Evolutionary conservation across 2,888 invertebrate genomes (phyloP).

Genomic region (Hedya salicella): DNA sequence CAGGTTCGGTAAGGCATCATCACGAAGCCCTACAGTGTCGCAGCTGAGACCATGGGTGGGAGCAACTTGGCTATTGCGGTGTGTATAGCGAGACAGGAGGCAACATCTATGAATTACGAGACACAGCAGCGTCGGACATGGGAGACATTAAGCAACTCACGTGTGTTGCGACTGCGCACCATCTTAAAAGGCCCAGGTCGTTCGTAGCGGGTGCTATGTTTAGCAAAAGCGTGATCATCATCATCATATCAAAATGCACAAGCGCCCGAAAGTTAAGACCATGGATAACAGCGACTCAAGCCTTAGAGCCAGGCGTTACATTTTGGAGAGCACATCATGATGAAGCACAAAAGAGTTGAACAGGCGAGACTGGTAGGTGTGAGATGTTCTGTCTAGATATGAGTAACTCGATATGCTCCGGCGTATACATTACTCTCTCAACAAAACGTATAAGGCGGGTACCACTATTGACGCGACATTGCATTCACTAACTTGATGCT

Average conservation of each 20-base stretch:
- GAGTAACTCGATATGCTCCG: too few species aligned
- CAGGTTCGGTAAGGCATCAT: constrained; percentile 93
- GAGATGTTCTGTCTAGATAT: too few species aligned
- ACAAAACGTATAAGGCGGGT: too few species aligned
- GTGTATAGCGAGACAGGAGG: constrained; percentile 97
- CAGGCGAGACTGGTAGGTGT: constrained; percentile 85
- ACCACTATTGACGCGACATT: neutral
- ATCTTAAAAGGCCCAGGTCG: constrained; percentile 89
- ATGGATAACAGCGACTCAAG: constrained; percentile 77
- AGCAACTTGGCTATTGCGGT: constrained; percentile 92
- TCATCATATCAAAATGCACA: too few species aligned
- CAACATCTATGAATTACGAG: constrained; percentile 91
- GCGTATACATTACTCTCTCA: too few species aligned
- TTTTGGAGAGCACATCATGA: constrained; percentile 94
- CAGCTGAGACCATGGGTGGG: constrained; percentile 82
- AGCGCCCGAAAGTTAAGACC: too few species aligned
- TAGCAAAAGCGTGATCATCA: constrained; percentile 93
- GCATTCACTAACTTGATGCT: neutral
- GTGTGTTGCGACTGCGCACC: constrained; percentile 90
- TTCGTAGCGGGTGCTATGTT: constrained; percentile 95
- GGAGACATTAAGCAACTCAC: constrained; percentile 39
- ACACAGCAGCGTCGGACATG: constrained; percentile 94
- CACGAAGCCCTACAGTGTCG: constrained; percentile 91
- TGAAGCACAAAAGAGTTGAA: constrained; percentile 91
- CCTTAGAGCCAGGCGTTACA: constrained; percentile 94